phyloP scores from a whole-genome alignment of 2,888 invertebrate genomes.

The Macrosoma leucophasiata region DNA sequence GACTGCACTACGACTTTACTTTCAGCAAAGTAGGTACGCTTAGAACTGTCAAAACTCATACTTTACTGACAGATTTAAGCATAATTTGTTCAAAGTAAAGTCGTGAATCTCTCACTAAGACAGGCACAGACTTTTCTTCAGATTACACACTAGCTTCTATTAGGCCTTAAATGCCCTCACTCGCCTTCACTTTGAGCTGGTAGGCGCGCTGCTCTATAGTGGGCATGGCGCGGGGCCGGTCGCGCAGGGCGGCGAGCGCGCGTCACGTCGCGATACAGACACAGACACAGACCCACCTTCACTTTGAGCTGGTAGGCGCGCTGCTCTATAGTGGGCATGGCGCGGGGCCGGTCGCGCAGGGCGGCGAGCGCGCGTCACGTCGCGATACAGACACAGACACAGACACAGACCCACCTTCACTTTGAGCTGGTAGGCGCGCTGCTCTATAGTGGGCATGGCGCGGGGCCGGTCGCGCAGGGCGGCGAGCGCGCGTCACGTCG shows the following conservation, averaged over 20 bases:
- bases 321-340: conserved; percentile 42
- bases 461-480: background rate
- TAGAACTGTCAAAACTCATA: too few relatives aligned
- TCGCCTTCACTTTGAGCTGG: too few relatives aligned
- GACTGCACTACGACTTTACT: too few relatives aligned
- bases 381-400: conserved; percentile 35
- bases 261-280: conserved; percentile 31
- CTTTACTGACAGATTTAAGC: too few relatives aligned
- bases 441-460: conserved; percentile 71
- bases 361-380: conserved; percentile 62
- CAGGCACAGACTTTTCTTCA: too few relatives aligned
- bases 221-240: conserved; percentile 47
- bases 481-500: conserved; percentile 13
- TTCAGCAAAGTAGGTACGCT: too few relatives aligned
- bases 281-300: conserved; percentile 35
- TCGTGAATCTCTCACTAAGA: too few relatives aligned
- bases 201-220: background rate
- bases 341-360: conserved; percentile 76
- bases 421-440: conserved; percentile 78
- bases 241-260: conserved; percentile 75
- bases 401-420: conserved; percentile 43
- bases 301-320: conserved; percentile 78
- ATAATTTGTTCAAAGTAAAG: too few relatives aligned
- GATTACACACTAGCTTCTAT: too few relatives aligned
- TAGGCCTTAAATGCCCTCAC: too few relatives aligned